Conservation (phyloP, 2,888 invertebrate genomes). For the Phrixothrix hirtus region DNA sequence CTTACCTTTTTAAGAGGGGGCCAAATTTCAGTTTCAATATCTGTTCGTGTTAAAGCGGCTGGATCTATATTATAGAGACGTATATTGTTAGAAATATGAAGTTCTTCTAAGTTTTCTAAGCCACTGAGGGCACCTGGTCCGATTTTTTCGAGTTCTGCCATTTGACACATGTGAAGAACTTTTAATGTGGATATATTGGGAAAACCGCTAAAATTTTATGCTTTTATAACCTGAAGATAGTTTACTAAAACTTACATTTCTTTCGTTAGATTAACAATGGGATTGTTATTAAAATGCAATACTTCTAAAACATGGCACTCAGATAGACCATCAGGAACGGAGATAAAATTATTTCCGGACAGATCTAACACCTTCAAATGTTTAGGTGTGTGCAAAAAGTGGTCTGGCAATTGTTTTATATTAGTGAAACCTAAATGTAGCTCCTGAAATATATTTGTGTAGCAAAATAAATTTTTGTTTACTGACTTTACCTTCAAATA, state of each 20-base stretch:
- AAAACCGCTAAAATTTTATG: conserved; percentile 61
- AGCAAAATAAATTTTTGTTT: not conserved
- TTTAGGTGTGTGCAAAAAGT: conserved; percentile 69
- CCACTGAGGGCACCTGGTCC: conserved; percentile 62
- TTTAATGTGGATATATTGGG: conserved; percentile 65
- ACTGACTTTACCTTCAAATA: conserved; percentile 64
- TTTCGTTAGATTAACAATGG: conserved; percentile 11
- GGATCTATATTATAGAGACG: conserved; percentile 63
- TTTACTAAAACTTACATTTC: conserved; percentile 24
- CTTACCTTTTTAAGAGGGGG: conserved; percentile 65
- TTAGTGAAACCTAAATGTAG: conserved; percentile 8
- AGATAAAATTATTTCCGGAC: conserved; percentile 60
- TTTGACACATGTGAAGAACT: conserved; percentile 70
- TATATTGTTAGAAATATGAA: conserved; percentile 69
- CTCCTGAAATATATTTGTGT: conserved; percentile 41
- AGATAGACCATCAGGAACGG: conserved; percentile 64
- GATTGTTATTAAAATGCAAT: conserved; percentile 70
- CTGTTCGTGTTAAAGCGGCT: conserved; percentile 60
- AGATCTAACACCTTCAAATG: conserved; percentile 68
- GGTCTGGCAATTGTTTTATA: conserved; percentile 52
- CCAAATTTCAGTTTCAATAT: conserved; percentile 62
- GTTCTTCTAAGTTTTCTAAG: conserved; percentile 60
- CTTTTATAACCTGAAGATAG: too few species aligned
- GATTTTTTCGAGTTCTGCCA: conserved; percentile 64
- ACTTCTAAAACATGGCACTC: conserved; percentile 64